phyloP scores from a whole-genome alignment of 2,888 invertebrate genomes.

The Cistogaster globosa region DNA sequence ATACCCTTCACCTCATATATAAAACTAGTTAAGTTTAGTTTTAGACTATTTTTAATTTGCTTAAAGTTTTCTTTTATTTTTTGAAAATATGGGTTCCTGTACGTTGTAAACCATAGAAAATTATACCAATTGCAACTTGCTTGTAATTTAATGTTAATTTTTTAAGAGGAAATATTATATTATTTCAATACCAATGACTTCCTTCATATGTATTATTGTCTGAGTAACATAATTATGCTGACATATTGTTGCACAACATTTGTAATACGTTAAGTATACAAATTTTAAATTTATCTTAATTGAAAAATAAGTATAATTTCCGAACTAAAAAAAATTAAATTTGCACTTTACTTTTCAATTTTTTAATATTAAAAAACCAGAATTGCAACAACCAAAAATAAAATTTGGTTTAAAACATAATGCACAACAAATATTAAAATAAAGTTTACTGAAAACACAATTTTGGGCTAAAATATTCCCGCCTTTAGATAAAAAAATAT shows the following conservation, averaged over 20 bases:
- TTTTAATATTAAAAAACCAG: neutral
- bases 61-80: too few relatives aligned
- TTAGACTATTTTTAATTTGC: too few relatives aligned
- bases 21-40: too few relatives aligned
- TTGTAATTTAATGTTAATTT: neutral
- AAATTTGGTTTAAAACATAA: neutral
- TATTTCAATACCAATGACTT: conserved; percentile 5
- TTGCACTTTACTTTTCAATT: too few relatives aligned
- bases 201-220: neutral
- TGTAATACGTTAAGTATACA: too few relatives aligned
- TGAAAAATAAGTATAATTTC: too few relatives aligned
- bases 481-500: conserved; percentile 12
- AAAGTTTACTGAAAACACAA: neutral
- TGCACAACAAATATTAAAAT: conserved; percentile 25
- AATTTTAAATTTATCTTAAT: neutral
- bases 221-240: neutral
- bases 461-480: conserved; percentile 5
- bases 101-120: neutral
- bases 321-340: too few relatives aligned
- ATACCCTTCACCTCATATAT: too few relatives aligned
- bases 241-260: conserved; percentile 1
- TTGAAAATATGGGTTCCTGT: neutral
- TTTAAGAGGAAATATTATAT: neutral
- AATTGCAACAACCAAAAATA: neutral
- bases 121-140: neutral